Conservation (phyloP, 2,888 invertebrate species). For the Hybos culiciformis region DNA sequence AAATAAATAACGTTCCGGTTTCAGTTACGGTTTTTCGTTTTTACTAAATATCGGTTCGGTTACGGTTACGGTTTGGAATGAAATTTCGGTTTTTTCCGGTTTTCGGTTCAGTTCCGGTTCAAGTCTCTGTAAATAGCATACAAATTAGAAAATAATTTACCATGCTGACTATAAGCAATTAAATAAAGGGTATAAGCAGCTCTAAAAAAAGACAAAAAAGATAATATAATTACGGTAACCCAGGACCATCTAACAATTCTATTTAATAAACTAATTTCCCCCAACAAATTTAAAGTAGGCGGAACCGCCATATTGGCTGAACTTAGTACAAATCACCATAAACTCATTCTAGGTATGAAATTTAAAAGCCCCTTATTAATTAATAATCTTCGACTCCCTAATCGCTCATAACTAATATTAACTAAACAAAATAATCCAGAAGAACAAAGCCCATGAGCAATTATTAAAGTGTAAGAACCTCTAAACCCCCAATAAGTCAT, state of each 20-base stretch:
- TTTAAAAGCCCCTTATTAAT: slow-evolving; percentile 49
- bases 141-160: slow-evolving; percentile 38
- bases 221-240: slow-evolving; percentile 39
- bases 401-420: slow-evolving; percentile 49
- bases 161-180: slow-evolving; percentile 49
- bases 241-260: slow-evolving; percentile 41
- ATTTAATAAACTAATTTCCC: slow-evolving; percentile 51
- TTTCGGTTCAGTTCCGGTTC: slow-evolving; percentile 45
- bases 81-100: no score
- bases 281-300: slow-evolving; percentile 51
- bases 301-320: slow-evolving; percentile 52
- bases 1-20: no score
- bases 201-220: slow-evolving; percentile 48
- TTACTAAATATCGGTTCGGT: no score
- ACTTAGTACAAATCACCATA: slow-evolving; percentile 53
- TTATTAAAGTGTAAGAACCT: slow-evolving; percentile 44
- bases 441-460: slow-evolving; percentile 52
- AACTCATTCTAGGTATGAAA: slow-evolving; percentile 42
- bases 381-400: slow-evolving; percentile 45
- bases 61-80: no score
- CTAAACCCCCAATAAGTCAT: slow-evolving; percentile 41
- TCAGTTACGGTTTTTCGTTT: no score
- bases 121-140: slow-evolving; percentile 39
- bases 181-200: slow-evolving; percentile 51
- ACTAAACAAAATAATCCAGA: slow-evolving; percentile 52